phyloP scores from a whole-genome alignment of 2,888 invertebrate genomes.

The Ectemnius lituratus region DNA sequence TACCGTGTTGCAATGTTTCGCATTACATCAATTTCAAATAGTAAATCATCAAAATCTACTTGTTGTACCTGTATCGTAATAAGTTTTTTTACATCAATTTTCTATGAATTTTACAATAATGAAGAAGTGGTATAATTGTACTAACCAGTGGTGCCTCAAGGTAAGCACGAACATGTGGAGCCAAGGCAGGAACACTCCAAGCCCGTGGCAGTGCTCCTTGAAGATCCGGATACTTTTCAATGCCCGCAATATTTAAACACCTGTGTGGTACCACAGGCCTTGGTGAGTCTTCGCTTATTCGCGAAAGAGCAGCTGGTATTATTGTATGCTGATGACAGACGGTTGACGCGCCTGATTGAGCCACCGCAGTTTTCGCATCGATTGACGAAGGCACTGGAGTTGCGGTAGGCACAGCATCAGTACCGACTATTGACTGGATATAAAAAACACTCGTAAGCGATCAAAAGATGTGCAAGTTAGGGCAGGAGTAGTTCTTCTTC shows the following conservation, averaged over 20 bases:
- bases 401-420: conserved; percentile 61
- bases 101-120: background rate
- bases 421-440: conserved; percentile 65
- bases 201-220: conserved; percentile 84
- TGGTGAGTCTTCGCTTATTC: conserved; percentile 80
- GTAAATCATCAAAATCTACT: conserved; percentile 90
- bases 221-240: conserved; percentile 87
- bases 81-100: background rate
- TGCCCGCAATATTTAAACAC: conserved; percentile 88
- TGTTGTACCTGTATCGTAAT: conserved; percentile 82
- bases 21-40: conserved; percentile 90
- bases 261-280: conserved; percentile 73
- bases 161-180: conserved; percentile 80
- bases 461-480: background rate
- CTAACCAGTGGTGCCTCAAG: conserved; percentile 86
- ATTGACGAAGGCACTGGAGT: conserved; percentile 51
- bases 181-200: conserved; percentile 87
- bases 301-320: conserved; percentile 71
- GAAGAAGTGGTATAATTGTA: conserved; percentile 18
- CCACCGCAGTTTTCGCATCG: conserved; percentile 62
- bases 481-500: background rate
- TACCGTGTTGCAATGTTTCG: conserved; percentile 86
- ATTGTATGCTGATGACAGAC: conserved; percentile 60
- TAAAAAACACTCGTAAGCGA: conserved; percentile 11
- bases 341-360: conserved; percentile 56